Base-by-base conservation (phyloP, 2,113 vertebrate genomes). In the Cynocephalus volans region DNA sequence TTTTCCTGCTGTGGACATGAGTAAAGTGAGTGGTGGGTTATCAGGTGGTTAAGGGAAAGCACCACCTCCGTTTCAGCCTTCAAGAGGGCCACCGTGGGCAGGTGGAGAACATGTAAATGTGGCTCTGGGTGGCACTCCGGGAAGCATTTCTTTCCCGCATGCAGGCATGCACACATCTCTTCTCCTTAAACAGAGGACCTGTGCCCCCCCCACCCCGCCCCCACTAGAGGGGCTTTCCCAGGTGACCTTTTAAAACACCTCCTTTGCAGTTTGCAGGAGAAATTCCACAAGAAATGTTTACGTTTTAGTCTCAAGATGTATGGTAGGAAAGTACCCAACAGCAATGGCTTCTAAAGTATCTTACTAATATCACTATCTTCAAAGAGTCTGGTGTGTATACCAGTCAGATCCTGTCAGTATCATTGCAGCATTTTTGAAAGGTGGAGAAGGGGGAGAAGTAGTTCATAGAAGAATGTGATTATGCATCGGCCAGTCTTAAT, bases 21-120 rank as follows among this genome's bases (percentile, higher is more conserved):
- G 7, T 9, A 52, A 28, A 23, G 12, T 21, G 45, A 36, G 33
- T 36, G 73, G 1, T 3, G 14, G 13, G 64, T 72, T 50, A 56
- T 56, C 4, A 13, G 60, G 31, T 52, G 41, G 17, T 8, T n/a
- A 65, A 15, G 41, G 54, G 45, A 19, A 56, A 31, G 17, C 31
- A 11, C 67, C 3, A 0, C 14, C 9, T 36, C 12, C 2, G 12
- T 45, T 87, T 24, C 19, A 12, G 67, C 67, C 45, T 41, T 58
- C 50, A 58, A 0, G 5, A 24, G 1, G 19, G 36, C 69, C 15
- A 19, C 72, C 10, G 28, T 33, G 15, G 76, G 10, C 58, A 7
- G 3, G 23, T 19, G 54, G 36, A 64, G 45, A 50, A 2, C 5
- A 24, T 65, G 45, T 72, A 15, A 1, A 0, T 23, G 33, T 0